Evolutionary conservation across 2,113 vertebrate species (phyloP).

Genomic region (Corythornis cristatus): DNA sequence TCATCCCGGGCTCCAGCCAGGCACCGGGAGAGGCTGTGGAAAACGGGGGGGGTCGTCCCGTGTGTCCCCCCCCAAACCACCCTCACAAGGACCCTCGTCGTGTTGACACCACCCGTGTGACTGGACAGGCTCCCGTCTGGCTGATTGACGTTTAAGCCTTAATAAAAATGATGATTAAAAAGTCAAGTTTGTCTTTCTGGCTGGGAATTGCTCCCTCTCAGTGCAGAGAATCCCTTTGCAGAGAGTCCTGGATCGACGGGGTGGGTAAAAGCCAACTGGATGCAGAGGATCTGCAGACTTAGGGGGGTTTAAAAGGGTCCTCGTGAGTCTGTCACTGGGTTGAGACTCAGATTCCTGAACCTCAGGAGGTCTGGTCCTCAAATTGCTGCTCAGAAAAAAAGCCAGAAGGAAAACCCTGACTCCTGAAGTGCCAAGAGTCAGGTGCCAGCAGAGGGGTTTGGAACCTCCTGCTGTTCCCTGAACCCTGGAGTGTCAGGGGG

Average conservation of each 20-base stretch:
- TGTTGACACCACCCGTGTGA: not conserved
- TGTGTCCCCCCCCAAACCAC: no score
- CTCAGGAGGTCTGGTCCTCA: not conserved
- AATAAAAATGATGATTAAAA: slow-evolving; percentile 59
- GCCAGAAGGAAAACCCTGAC: not conserved
- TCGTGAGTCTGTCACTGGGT: accelerated
- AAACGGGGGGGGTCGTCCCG: not conserved
- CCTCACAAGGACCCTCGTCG: not conserved
- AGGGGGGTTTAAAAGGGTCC: no score
- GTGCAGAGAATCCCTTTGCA: not conserved
- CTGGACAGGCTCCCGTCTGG: not conserved
- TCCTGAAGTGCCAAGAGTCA: accelerated
- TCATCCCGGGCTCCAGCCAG: not conserved
- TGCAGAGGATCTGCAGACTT: not conserved
- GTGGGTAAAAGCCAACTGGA: not conserved
- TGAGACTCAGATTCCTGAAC: not conserved
- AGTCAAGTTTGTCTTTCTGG: not conserved
- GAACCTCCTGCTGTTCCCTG: not conserved
- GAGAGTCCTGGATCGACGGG: not conserved
- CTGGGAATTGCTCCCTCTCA: not conserved
- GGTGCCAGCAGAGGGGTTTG: not conserved
- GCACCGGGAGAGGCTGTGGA: not conserved
- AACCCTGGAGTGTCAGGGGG: no score
- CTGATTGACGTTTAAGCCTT: slow-evolving; percentile 65
- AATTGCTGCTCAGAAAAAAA: not conserved